A percentile compares a stretch with the other conserved stretches of the same genome.
Evolutionary conservation across 2,888 invertebrate genomes (phyloP).

Genomic region (Rhimphoctona megacephalus): DNA sequence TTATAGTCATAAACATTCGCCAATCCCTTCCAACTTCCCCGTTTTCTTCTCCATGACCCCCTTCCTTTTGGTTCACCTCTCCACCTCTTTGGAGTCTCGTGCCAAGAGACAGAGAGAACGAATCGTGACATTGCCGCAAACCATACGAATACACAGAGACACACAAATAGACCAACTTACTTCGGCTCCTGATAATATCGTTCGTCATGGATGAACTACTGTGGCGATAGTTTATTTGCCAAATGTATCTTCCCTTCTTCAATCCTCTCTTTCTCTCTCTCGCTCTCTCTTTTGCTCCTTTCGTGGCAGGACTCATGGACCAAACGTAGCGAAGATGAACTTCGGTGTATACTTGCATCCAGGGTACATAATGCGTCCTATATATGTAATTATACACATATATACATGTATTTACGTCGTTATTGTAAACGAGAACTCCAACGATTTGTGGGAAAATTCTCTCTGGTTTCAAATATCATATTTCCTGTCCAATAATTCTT

Average conservation of each 20-base stretch:
- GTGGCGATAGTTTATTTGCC: constrained; percentile 64
- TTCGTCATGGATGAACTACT: constrained; percentile 62
- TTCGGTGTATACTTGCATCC: constrained; percentile 27
- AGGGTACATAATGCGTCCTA: constrained; percentile 24
- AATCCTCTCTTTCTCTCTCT: not conserved
- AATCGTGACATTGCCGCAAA: constrained; percentile 56
- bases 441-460: constrained; percentile 27
- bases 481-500: constrained; percentile 32
- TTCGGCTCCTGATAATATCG: constrained; percentile 65
- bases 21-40: not conserved
- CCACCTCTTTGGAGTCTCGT: constrained; percentile 41
- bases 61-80: constrained; percentile 21
- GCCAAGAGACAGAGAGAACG: constrained; percentile 57
- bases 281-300: not conserved
- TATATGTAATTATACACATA: constrained; percentile 2
- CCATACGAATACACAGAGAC: constrained; percentile 37
- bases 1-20: constrained; percentile 3
- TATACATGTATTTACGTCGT: not conserved
- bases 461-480: constrained; percentile 8
- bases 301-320: not conserved
- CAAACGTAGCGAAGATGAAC: constrained; percentile 53
- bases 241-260: constrained; percentile 28
- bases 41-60: not conserved
- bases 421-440: constrained; percentile 30
- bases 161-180: constrained; percentile 52